Evolutionary conservation across 2,113 vertebrate species (phyloP).

Genomic region (Heterotilapia buettikoferi): DNA sequence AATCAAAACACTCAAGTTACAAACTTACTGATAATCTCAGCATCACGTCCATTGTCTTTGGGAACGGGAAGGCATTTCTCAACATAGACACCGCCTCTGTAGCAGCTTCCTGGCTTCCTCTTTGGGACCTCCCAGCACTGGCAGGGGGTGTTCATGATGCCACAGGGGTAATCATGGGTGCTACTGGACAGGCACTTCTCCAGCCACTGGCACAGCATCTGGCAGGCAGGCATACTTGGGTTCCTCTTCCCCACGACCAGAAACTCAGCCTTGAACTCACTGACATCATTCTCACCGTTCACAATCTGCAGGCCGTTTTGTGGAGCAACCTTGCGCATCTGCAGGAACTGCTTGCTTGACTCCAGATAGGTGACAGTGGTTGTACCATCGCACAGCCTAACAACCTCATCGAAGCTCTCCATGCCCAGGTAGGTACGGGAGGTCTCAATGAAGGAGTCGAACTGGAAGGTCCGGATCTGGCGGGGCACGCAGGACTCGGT

Average conservation of each 20-base stretch:
- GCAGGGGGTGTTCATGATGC: slow-evolving; percentile 97
- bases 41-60: slow-evolving; percentile 77
- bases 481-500: slow-evolving; percentile 74
- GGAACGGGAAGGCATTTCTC: slow-evolving; percentile 85
- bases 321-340: slow-evolving; percentile 79
- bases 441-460: slow-evolving; percentile 95
- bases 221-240: slow-evolving; percentile 92
- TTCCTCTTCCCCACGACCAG: slow-evolving; percentile 94
- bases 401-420: slow-evolving; percentile 93
- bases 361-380: slow-evolving; percentile 86
- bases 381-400: slow-evolving; percentile 83
- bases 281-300: slow-evolving; percentile 55
- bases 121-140: slow-evolving; percentile 82
- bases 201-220: slow-evolving; percentile 97
- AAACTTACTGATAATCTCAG: slow-evolving; percentile 83
- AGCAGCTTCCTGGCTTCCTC: slow-evolving; percentile 86
- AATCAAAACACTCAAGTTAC: neutral
- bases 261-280: slow-evolving; percentile 91
- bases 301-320: slow-evolving; percentile 41
- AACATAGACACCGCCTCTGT: slow-evolving; percentile 83
- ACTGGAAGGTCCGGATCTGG: slow-evolving; percentile 91
- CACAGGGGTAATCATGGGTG: slow-evolving; percentile 89
- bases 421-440: slow-evolving; percentile 95
- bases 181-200: slow-evolving; percentile 88
- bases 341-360: slow-evolving; percentile 90